Base-by-base conservation (phyloP, 2,113 vertebrate species). In the Talpa occidentalis region DNA sequence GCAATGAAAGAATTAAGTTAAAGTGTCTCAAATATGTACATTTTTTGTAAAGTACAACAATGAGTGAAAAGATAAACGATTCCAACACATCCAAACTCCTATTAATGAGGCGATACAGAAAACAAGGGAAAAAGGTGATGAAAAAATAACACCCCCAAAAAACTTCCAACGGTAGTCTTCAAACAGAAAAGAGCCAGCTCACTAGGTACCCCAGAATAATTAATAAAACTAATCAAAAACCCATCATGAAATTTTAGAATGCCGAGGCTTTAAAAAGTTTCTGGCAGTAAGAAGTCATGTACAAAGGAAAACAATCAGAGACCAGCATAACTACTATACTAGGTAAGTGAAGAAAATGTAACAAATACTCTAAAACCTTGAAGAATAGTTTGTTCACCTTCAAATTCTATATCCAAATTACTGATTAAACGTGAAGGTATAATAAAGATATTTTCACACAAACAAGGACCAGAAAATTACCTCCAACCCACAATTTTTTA, bases 311-410 rank as follows among this genome's bases (percentile, higher is more conserved):
- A 54, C 4, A 54, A 54, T 54, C 52, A 54, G 52, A 54, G 52
- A 54, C 19, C 52, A 54, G 52, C 52, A 3, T 11, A 72, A 89
- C 15, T 86, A 6, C 42, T 79, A 28, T 28, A 22, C 2, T 30
- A 80, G 64, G 56, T 87, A n/a, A 88, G 21, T 94, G 22, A 94
- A 90, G 30, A 83, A 93, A 95, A 92, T 0, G 88, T 30, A 93
- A 84, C 9, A n/a, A 85, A 44, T 28, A 95, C 17, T 17, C 66
- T 87, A 88, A 93, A 91, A 62, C 54, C 37, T 14, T 80, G 60
- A 81, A 62, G 52, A 56, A 82, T 35, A 84, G 44, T 84, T 80
- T 19, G 73, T 82, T 49, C 82, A 84, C 91, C 59, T 69, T 78
- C 60, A 85, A 85, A 91, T 66, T 91, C 26, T 84, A 89, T 59